phyloP scores from a whole-genome alignment of 2,797 vertebrate genomes.

The Helostoma temminkii region DNA sequence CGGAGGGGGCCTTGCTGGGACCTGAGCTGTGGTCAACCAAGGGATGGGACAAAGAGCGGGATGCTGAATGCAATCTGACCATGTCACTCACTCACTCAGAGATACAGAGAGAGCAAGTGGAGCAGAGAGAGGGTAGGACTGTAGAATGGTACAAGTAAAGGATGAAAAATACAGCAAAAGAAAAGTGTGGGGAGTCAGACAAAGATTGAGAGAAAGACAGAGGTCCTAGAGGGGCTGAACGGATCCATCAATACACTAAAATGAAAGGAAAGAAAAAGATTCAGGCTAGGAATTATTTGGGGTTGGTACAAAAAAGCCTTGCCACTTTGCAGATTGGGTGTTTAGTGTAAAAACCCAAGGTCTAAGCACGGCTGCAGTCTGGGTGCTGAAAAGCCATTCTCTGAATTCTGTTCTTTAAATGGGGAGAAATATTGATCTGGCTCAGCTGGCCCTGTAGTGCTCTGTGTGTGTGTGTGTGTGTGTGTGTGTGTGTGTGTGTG shows the following conservation, averaged over 20 bases:
- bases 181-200: slow-evolving; percentile 23
- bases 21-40: slow-evolving; percentile 70
- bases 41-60: slow-evolving; percentile 68
- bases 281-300: slow-evolving; percentile 65
- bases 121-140: slow-evolving; percentile 22
- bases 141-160: slow-evolving; percentile 25
- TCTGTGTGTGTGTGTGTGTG: slow-evolving; percentile 67
- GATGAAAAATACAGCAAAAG: slow-evolving; percentile 37
- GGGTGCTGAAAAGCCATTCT: slow-evolving; percentile 94
- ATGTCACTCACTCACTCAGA: slow-evolving; percentile 71
- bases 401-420: slow-evolving; percentile 99
- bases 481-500: slow-evolving; percentile 58
- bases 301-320: slow-evolving; percentile 54
- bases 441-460: slow-evolving; percentile 92
- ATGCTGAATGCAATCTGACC: slow-evolving; percentile 70
- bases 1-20: slow-evolving; percentile 46
- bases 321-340: slow-evolving; percentile 77
- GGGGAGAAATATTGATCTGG: slow-evolving; percentile 99
- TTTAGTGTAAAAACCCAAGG: slow-evolving; percentile 78
- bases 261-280: slow-evolving; percentile 55
- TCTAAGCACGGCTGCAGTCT: slow-evolving; percentile 86
- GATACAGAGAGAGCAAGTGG: slow-evolving; percentile 31
- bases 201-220: slow-evolving; percentile 48
- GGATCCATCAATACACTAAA: slow-evolving; percentile 45
- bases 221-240: slow-evolving; percentile 33